Evolutionary conservation across 2,113 vertebrate genomes (phyloP), one percentile per base, ranked within the genome.

Genomic region (Propithecus coquereli): DNA sequence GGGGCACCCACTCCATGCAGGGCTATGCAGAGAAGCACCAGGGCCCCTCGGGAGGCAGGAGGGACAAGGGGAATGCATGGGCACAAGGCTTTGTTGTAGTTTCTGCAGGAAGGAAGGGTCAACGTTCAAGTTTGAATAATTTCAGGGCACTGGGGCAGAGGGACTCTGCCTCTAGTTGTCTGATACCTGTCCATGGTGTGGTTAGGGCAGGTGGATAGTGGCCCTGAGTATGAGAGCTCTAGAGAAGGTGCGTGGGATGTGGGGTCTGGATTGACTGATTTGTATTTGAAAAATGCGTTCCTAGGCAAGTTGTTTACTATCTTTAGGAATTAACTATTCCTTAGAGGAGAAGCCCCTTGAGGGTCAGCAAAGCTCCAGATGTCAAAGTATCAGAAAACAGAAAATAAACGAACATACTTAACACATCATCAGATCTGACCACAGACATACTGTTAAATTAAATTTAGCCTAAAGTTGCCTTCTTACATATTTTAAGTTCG

Each of bases 11-110:
- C 14, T 8, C 23, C 40, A 34, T 4, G n/a, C 4, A 54, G 30
- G 6, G 20, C 16, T 30, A 30, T 12, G 43, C 2, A n/a, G 50
- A 27, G 8, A 25, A 3, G 12, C 6, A 34, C 27, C 27, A 68
- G 45, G 1, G 23, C 10, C 0, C 9, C 3, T 54, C 45, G 54
- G 89, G 12, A 66, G 84, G 68, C 6, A 8, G 65, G 81, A 4
- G 13, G 16, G 37, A 12, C 0, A 1, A 23, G 22, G n/a, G 43
- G 7, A 34, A 43, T 0, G 20, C 2, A 1, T 81, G 70, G 40
- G 8, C 22, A 43, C 0, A 30, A 59, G 47, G 1, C 10, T 68
- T 45, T 20, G 0, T 45, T 25, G 32, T 30, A 11, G 1, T 34
- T 86, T 77, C 59, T 43, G 1, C 2, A 17, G 37, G 66, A 68